Evolutionary conservation across 2,888 invertebrate genomes (phyloP).

Genomic region (Pandemis corylana): DNA sequence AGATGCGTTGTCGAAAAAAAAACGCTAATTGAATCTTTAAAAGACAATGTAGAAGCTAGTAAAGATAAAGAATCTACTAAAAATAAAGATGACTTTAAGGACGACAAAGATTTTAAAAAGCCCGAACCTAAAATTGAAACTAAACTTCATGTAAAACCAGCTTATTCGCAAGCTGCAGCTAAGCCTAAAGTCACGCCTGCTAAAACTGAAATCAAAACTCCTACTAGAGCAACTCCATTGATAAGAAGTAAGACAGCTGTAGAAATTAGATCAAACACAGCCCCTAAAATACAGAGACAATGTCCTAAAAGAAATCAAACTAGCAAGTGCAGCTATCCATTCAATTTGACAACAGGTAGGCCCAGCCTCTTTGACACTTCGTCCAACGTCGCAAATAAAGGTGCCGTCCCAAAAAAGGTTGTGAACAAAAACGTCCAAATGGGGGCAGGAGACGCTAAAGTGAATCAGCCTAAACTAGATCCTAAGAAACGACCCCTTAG

Average conservation of each 20-base stretch:
- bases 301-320: slow-evolving; percentile 69
- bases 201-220: slow-evolving; percentile 71
- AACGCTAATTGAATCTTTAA: slow-evolving; percentile 28
- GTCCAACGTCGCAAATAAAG: slow-evolving; percentile 53
- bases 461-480: slow-evolving; percentile 59
- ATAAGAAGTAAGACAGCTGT: slow-evolving; percentile 78
- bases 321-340: slow-evolving; percentile 80
- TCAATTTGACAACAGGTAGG: slow-evolving; percentile 79
- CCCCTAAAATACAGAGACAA: slow-evolving; percentile 57
- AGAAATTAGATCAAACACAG: slow-evolving; percentile 68
- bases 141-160: slow-evolving; percentile 65
- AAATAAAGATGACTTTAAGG: slow-evolving; percentile 45
- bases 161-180: slow-evolving; percentile 82
- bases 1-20: slow-evolving; percentile 24
- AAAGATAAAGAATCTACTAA: slow-evolving; percentile 48
- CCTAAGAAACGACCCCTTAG: slow-evolving; percentile 64
- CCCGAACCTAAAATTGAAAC: slow-evolving; percentile 58
- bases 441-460: slow-evolving; percentile 69
- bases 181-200: slow-evolving; percentile 71
- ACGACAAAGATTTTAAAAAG: slow-evolving; percentile 58
- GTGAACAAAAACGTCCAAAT: slow-evolving; percentile 59
- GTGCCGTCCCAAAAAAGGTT: slow-evolving; percentile 56
- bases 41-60: slow-evolving; percentile 45
- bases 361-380: slow-evolving; percentile 74
- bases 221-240: slow-evolving; percentile 57